Evolutionary conservation across 2,888 invertebrate genomes (phyloP).

Genomic region (Eristalinus aeneus): DNA sequence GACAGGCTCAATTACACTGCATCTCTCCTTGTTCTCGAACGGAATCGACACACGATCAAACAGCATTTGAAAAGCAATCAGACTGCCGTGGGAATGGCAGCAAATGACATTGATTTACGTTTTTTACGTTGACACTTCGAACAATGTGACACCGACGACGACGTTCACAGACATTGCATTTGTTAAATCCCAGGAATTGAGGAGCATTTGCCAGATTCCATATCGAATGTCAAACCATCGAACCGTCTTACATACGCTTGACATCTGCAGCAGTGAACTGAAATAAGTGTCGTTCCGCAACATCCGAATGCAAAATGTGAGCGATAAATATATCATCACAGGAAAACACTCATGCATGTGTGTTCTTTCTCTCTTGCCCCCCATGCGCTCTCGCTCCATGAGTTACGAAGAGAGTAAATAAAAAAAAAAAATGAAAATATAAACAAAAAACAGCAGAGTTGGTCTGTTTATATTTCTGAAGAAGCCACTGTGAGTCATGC

Average conservation of each 20-base stretch:
- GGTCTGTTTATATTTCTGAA: slow-evolving; percentile 56
- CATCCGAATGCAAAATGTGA: slow-evolving; percentile 31
- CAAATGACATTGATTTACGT: slow-evolving; percentile 8
- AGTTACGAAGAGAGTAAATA: slow-evolving; percentile 49
- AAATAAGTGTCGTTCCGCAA: slow-evolving; percentile 20
- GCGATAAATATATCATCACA: slow-evolving; percentile 57
- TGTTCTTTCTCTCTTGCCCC: neutral
- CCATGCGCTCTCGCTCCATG: slow-evolving; percentile 7
- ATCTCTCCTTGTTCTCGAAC: neutral
- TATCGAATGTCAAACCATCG: slow-evolving; percentile 39
- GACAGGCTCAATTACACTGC: neutral
- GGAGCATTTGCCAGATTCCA: neutral
- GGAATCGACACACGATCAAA: neutral
- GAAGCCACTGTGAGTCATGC: slow-evolving; percentile 45
- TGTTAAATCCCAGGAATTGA: neutral
- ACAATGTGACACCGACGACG: neutral
- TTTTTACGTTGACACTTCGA: slow-evolving; percentile 12
- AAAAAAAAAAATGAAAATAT: slow-evolving; percentile 41
- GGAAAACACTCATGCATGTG: slow-evolving; percentile 27
- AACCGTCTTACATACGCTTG: slow-evolving; percentile 9
- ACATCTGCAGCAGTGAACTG: slow-evolving; percentile 6
- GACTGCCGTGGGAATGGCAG: slow-evolving; percentile 19
- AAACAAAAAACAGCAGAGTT: slow-evolving; percentile 39
- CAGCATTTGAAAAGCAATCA: neutral
- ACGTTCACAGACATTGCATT: neutral